phyloP scores from a whole-genome alignment of 2,797 vertebrate genomes.

The Galago senegalensis region DNA sequence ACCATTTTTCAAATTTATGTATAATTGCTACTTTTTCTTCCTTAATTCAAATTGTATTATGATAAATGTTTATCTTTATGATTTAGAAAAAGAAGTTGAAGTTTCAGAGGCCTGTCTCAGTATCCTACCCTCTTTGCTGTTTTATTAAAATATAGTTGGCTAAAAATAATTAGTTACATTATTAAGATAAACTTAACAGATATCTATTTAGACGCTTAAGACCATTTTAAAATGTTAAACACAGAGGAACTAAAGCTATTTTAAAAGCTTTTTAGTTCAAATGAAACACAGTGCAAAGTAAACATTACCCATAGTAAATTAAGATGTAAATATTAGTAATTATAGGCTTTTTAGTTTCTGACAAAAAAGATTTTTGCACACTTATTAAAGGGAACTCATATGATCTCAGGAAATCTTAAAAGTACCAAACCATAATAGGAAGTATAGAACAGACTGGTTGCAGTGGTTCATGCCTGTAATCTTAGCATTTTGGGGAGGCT shows the following conservation, averaged over 20 bases:
- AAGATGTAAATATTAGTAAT: slow-evolving; percentile 59
- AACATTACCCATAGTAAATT: slow-evolving; percentile 32
- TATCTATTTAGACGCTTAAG: slow-evolving; percentile 18
- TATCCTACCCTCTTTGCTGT: background rate
- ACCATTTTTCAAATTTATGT: background rate
- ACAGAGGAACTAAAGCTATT: slow-evolving; percentile 34
- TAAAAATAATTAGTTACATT: background rate
- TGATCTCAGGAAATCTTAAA: slow-evolving; percentile 9
- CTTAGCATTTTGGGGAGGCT: background rate
- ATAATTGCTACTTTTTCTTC: background rate
- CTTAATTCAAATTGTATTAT: background rate
- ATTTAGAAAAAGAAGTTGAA: background rate
- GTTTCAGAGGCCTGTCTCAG: background rate
- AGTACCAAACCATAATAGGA: slow-evolving; percentile 13
- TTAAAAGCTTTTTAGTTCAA: slow-evolving; percentile 49
- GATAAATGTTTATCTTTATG: background rate
- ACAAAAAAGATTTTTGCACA: slow-evolving; percentile 36
- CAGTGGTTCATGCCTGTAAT: background rate
- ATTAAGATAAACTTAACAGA: slow-evolving; percentile 37
- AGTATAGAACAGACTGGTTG: background rate
- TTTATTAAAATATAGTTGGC: slow-evolving; percentile 24
- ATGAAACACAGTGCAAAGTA: slow-evolving; percentile 54
- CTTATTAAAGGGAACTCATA: slow-evolving; percentile 22
- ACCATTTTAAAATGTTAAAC: slow-evolving; percentile 55
- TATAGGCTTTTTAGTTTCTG: slow-evolving; percentile 15